Evolutionary conservation across 37 sponge, comb jelly and placozoan genomes (phyloP), one percentile per base, ranked within the genome.

Genomic region (Diacarnus erythraeanus): DNA sequence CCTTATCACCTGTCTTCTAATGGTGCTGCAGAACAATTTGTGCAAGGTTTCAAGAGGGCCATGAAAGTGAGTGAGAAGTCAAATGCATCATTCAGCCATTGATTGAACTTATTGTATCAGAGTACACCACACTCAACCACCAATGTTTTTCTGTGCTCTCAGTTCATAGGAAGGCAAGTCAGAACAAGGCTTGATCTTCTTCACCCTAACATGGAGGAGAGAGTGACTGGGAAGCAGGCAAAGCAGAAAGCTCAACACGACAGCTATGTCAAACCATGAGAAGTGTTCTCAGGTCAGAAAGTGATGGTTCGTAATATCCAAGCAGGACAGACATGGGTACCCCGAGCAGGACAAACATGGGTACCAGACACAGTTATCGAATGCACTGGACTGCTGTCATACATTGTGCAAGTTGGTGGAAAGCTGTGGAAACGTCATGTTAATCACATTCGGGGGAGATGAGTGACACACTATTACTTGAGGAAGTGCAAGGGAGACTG

Each of bases 171-270:
- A 15, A 9, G 63, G 5, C 70, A 37, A 5, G 38, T 42, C 3
- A 21, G 72, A 69, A 34, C 81, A 18, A 6, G 60, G 25, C 61
- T 80, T 26, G 81, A 80, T 41, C 34, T 80, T 25, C 39, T 80
- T 38, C 51, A 31, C 56, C 72, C 72, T 17, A 60, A 76, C 63
- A 34, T 23, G 23, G 63, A 61, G 1, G 63, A 59, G n/a, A 1
- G 63, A 60, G 63, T 76, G 6, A 12, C 6, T 6, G 51, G 12
- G 51, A 47, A 47, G 51, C 51, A 47, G 51, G 10, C 6, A 12
- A 15, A 15, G 12, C 51, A 47, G 12, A 47, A 47, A 12, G 10
- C 6, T 47, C 6, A 6, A 15, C 51, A 47, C 12, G 51, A 47
- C 12, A 12, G 51, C 12, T 15, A 12, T 15, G 51, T 12, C 12